phyloP scores from a whole-genome alignment of 2,113 vertebrate genomes.

The Oryctolagus cuniculus region DNA sequence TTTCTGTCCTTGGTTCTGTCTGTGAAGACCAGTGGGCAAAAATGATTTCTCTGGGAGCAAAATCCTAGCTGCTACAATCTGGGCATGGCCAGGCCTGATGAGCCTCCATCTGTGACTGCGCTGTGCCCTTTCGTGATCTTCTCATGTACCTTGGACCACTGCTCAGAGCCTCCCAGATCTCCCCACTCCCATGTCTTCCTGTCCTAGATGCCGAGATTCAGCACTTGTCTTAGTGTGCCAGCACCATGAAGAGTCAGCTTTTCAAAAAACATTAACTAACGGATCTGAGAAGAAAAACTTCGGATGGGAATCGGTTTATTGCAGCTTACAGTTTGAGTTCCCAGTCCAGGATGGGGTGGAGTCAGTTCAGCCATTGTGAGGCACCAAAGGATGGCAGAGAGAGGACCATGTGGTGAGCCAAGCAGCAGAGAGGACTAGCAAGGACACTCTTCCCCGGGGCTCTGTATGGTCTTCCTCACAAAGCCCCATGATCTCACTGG shows the following conservation, averaged over 20 bases:
- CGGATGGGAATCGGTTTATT: too few relatives aligned
- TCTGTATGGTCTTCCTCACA: too few relatives aligned
- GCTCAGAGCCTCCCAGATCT: not conserved
- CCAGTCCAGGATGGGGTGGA: too few relatives aligned
- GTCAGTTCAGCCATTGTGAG: accelerated
- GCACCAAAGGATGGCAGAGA: too few relatives aligned
- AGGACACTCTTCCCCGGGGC: too few relatives aligned
- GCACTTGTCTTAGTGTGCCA: not conserved
- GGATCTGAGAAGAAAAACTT: too few relatives aligned
- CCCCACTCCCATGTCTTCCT: not conserved
- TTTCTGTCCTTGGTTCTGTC: not conserved
- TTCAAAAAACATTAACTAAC: too few relatives aligned
- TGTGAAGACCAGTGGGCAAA: not conserved
- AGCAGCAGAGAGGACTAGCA: too few relatives aligned
- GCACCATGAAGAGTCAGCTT: too few relatives aligned
- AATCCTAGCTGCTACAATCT: not conserved
- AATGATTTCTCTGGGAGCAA: not conserved
- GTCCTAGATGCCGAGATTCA: not conserved
- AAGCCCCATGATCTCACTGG: too few relatives aligned
- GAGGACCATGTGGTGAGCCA: too few relatives aligned
- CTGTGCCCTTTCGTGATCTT: not conserved
- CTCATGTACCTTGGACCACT: accelerated
- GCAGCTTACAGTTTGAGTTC: too few relatives aligned
- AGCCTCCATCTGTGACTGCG: accelerated
- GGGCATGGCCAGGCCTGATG: not conserved